These are phyloP conservation scores for Mythimna lalbum DNA, from an alignment of 2,888 invertebrate genomes.

Conservation along the genomic window DNA sequence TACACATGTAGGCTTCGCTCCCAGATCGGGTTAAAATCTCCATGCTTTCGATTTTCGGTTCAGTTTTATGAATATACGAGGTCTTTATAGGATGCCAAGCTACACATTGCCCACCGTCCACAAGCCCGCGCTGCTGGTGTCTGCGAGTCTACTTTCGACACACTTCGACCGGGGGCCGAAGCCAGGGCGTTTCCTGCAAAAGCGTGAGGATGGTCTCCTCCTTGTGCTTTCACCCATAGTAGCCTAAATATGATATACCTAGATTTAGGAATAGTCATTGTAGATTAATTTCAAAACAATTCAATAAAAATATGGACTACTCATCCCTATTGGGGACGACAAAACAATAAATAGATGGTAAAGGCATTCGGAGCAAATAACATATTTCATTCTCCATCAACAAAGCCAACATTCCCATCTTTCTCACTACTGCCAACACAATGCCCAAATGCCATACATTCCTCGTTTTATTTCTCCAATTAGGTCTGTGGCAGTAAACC, in stretches of 20 bases:
- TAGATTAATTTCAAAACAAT: background rate
- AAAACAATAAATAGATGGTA: background rate
- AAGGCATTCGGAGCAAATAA: constrained; percentile 20
- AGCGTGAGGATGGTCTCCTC: too few relatives aligned
- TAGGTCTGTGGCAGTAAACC: constrained; percentile 55
- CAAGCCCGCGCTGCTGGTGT: too few relatives aligned
- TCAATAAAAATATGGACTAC: background rate
- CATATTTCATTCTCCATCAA: constrained; percentile 21
- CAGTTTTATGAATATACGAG: background rate
- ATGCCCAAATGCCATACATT: constrained; percentile 37
- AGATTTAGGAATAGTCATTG: background rate
- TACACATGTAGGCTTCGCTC: constrained; percentile 1
- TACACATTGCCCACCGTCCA: too few relatives aligned
- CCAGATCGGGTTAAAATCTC: constrained; percentile 4
- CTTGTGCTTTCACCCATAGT: too few relatives aligned
- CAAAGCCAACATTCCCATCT: constrained; percentile 25
- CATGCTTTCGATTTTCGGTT: background rate
- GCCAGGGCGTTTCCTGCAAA: too few relatives aligned
- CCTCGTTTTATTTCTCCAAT: constrained; percentile 61
- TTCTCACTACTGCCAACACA: constrained; percentile 23
- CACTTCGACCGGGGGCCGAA: too few relatives aligned
- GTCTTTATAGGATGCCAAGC: too few relatives aligned
- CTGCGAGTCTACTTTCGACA: too few relatives aligned
- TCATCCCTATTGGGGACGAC: background rate
- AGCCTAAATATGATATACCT: too few relatives aligned